These are phyloP conservation scores for Centropristis striata DNA, from an alignment of 2,113 vertebrate genomes.

Conservation along the genomic window DNA sequence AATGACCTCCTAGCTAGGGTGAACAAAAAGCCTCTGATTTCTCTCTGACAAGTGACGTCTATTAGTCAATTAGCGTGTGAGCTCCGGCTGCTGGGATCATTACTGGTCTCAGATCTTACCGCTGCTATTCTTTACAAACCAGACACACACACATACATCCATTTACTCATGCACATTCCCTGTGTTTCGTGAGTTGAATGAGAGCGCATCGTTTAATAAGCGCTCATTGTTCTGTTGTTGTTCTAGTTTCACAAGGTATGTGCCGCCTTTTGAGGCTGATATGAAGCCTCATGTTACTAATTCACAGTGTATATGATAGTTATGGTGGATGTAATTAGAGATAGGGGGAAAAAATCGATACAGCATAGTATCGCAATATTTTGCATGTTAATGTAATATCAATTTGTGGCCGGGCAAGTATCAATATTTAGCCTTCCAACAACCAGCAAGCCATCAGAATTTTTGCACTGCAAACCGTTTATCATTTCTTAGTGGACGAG, in stretches of 20 bases:
- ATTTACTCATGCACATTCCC: constrained; percentile 40
- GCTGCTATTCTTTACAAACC: constrained; percentile 32
- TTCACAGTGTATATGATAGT: constrained; percentile 6
- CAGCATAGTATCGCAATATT: too few species aligned
- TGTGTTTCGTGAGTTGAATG: constrained; percentile 44
- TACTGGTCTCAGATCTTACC: constrained; percentile 57
- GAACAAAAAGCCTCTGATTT: constrained; percentile 65
- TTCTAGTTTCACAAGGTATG: constrained; percentile 16
- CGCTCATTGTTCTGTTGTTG: constrained; percentile 15
- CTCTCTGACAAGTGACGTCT: constrained; percentile 55
- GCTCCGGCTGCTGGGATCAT: constrained; percentile 35
- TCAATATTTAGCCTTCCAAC: too few species aligned
- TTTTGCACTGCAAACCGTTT: too few species aligned
- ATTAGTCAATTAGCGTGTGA: constrained; percentile 61
- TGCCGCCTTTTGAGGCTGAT: constrained; percentile 8
- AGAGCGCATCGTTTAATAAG: constrained; percentile 59
- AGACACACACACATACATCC: constrained; percentile 28
- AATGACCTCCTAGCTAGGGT: constrained; percentile 33
- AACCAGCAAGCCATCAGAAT: too few species aligned
- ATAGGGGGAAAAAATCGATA: too few species aligned
- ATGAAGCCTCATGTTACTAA: constrained; percentile 27
- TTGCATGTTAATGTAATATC: too few species aligned
- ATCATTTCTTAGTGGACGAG: too few species aligned
- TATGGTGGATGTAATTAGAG: background rate
- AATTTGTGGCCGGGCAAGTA: too few species aligned